Evolutionary conservation across 2,113 vertebrate genomes (phyloP).

Genomic region (Chamaea fasciata): DNA sequence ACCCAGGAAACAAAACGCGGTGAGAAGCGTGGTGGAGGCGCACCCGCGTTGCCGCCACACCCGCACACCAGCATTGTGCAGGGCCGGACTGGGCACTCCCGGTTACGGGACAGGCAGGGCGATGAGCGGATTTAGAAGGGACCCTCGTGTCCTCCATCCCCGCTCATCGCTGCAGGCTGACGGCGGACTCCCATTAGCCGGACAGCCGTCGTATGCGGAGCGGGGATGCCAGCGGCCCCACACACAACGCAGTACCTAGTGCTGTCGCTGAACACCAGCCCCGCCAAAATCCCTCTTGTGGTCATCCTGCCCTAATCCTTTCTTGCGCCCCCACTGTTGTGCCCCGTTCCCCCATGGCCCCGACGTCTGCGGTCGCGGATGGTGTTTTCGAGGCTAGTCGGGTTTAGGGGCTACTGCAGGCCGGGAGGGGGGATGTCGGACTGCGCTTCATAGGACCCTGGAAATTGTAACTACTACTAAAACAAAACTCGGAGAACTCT

Average conservation of each 20-base stretch:
- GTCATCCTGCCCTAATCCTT: background rate
- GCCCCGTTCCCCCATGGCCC: background rate
- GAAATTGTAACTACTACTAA: constrained; percentile 67
- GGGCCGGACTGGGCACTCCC: background rate
- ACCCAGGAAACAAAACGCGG: background rate
- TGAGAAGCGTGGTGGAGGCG: background rate
- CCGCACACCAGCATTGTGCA: background rate
- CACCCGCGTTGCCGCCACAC: background rate
- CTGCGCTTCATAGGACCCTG: constrained; percentile 29
- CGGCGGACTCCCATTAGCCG: too few species aligned
- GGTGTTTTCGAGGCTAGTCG: background rate
- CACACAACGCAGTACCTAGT: background rate
- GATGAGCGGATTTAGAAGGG: background rate
- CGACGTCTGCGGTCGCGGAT: background rate
- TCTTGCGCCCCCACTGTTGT: background rate
- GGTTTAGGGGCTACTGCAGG: background rate
- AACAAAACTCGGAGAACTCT: constrained; percentile 77
- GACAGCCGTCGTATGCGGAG: background rate
- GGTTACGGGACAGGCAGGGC: too few species aligned
- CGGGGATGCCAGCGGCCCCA: background rate
- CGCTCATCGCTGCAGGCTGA: background rate
- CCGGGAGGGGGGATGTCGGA: background rate
- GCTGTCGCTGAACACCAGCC: background rate
- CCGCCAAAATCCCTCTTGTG: background rate
- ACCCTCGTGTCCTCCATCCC: background rate